phyloP scores from a whole-genome alignment of 2,888 invertebrate genomes.

The Opisthograptis luteolata region DNA sequence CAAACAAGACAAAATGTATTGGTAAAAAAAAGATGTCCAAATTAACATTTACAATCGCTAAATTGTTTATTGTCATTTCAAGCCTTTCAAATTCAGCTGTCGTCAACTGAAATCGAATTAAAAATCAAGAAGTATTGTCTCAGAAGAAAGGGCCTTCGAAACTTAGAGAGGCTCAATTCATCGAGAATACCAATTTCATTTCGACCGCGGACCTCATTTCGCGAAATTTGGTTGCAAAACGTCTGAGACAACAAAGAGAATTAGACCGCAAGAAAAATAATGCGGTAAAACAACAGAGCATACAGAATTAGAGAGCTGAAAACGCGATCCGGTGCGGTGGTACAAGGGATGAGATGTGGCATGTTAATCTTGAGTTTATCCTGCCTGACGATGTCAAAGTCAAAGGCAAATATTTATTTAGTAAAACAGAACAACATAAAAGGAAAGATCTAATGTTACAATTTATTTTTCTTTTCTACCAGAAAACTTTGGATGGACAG shows the following conservation, averaged over 20 bases:
- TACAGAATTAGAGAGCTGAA: constrained; percentile 72
- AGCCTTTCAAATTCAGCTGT: constrained; percentile 29
- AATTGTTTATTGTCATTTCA: constrained; percentile 26
- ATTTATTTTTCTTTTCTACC: too few species aligned
- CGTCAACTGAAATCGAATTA: constrained; percentile 58
- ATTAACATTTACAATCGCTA: constrained; percentile 11
- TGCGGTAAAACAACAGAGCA: constrained; percentile 76
- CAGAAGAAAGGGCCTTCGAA: constrained; percentile 55
- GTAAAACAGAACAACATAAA: too few species aligned
- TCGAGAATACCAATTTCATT: constrained; percentile 80
- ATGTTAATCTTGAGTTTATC: constrained; percentile 7
- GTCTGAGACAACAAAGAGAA: constrained; percentile 81
- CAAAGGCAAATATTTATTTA: too few species aligned
- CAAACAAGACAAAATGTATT: too few species aligned
- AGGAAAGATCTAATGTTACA: too few species aligned
- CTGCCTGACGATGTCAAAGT: too few species aligned
- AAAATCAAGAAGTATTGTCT: constrained; percentile 64
- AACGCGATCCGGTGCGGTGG: constrained; percentile 11
- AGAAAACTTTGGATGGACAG: too few species aligned
- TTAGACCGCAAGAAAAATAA: constrained; percentile 83
- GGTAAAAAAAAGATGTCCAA: neutral
- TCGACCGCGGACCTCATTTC: constrained; percentile 77
- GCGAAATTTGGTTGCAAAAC: constrained; percentile 81
- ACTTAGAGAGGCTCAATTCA: constrained; percentile 70
- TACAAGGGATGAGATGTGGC: constrained; percentile 7